Base-by-base conservation (phyloP, 1,140 invertebrate genomes). In the Thaumetopoea pityocampa region DNA sequence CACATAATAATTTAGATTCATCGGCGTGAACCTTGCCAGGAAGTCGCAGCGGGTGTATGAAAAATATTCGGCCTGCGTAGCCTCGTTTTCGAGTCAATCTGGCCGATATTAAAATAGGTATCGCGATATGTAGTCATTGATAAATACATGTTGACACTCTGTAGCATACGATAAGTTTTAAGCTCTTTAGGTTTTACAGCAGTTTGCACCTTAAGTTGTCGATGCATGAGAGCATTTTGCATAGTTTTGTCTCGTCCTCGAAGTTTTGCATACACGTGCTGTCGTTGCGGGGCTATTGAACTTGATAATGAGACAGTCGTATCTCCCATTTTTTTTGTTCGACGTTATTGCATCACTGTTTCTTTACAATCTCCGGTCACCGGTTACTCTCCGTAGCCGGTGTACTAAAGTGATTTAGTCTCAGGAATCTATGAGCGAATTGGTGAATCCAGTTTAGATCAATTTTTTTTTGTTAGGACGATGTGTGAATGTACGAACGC, bases 201-300 rank as follows among this genome's bases (percentile, higher is more conserved):
- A 81, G 57, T 59, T 64, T 79, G 67, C 56, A 68, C 70, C 72
- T 79, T 83, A 83, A 68, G 59, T 53, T 62, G 47, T 40, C 50
- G 17, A n/a, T 24, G 52, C 49, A 57, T 69, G 63, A 69, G 65
- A 60, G 67, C 43, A 73, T 70, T 80, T 82, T 66, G 76, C 76
- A 58, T 58, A 65, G 33, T 58, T 43, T 34, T 47, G 26, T 10
- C 30, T 43, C 42, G 61, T 58, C 55, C 56, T 51, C 51, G 56
- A 51, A 64, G 58, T 78, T 81, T 83, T 83, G 79, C 74, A 81
- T 83, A 83, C 79, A 83, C 79, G 79, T 81, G 79, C 61, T 83
- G 74, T 57, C 68, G 59, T 48, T 69, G 58, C 53, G 71, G 54
- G 79, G 79, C 79, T 83, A 78, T 83, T 83, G 79, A 83, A 83